Evolutionary conservation across 2,113 vertebrate species (phyloP).

Genomic region (Sorex araneus): DNA sequence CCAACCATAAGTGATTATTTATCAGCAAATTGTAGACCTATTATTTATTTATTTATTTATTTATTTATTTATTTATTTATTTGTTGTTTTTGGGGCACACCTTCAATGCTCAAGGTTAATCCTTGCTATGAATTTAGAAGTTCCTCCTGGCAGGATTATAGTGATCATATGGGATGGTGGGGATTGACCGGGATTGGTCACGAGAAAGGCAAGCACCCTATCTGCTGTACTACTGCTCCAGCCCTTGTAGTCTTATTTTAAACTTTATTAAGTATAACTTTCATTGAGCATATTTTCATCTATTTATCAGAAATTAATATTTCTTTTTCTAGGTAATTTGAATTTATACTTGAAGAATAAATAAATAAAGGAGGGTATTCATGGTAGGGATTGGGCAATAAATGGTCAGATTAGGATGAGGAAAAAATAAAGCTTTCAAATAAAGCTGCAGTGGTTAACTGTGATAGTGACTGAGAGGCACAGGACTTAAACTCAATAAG

Average conservation of each 20-base stretch:
- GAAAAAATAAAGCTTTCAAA: not conserved
- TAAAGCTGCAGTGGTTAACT: not conserved
- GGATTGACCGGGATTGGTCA: not conserved
- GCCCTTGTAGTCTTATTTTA: too few species aligned
- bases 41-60: too few species aligned
- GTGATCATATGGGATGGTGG: not conserved
- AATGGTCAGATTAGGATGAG: not conserved
- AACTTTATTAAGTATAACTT: not conserved
- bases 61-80: too few species aligned
- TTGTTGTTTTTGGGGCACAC: too few species aligned
- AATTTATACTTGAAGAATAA: slow-evolving; percentile 31
- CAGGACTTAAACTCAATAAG: not conserved
- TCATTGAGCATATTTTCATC: slow-evolving; percentile 18
- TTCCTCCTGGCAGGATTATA: too few species aligned
- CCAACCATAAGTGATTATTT: too few species aligned
- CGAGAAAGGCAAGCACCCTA: not conserved
- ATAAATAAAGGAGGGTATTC: not conserved
- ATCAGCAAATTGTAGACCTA: too few species aligned
- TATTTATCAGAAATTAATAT: not conserved
- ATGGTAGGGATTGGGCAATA: not conserved
- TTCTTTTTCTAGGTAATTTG: slow-evolving; percentile 22
- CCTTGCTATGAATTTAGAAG: too few species aligned
- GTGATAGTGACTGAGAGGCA: not conserved
- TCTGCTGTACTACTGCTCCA: not conserved
- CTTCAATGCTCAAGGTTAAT: too few species aligned